A percentile compares a stretch with the other conserved stretches of the same genome.
phyloP scores from a whole-genome alignment of 2,113 vertebrate species.

The Zosterops borbonicus region DNA sequence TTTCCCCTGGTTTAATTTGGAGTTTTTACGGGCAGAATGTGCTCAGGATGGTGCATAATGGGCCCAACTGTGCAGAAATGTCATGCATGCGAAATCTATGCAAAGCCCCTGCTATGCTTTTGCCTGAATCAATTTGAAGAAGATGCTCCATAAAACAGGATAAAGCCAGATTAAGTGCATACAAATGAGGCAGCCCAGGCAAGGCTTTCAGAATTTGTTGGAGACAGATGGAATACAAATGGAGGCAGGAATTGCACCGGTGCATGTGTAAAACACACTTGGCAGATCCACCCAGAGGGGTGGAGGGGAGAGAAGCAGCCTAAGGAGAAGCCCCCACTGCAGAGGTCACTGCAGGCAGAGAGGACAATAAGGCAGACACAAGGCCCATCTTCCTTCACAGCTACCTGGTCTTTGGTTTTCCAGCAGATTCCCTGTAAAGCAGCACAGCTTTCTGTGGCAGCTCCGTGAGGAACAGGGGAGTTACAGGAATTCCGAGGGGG shows the following conservation, averaged over 20 bases:
- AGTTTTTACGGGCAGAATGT: conserved; percentile 50
- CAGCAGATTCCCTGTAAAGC: neutral
- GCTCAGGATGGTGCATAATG: conserved; percentile 65
- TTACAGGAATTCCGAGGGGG: neutral
- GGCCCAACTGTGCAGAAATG: conserved; percentile 73
- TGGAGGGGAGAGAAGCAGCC: neutral
- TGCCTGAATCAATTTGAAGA: conserved; percentile 70
- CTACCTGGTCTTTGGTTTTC: accelerated
- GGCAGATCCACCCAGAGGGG: neutral
- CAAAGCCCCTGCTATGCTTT: conserved; percentile 64
- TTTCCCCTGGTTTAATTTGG: conserved; percentile 18
- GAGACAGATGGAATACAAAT: conserved; percentile 67
- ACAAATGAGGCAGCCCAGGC: conserved; percentile 65
- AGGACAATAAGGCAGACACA: neutral
- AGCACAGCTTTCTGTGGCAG: neutral
- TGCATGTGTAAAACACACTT: conserved; percentile 20
- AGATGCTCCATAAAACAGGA: conserved; percentile 71
- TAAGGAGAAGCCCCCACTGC: neutral
- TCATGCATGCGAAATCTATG: conserved; percentile 73
- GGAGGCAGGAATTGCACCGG: conserved; percentile 11
- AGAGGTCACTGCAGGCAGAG: neutral
- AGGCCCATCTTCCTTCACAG: neutral
- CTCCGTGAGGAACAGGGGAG: neutral
- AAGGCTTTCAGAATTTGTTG: conserved; percentile 46
- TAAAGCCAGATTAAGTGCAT: conserved; percentile 74